A percentile compares a stretch with the other conserved stretches of the same genome.
Conservation (phyloP, 2,888 invertebrate species). For the Galerucella calmariensis region DNA sequence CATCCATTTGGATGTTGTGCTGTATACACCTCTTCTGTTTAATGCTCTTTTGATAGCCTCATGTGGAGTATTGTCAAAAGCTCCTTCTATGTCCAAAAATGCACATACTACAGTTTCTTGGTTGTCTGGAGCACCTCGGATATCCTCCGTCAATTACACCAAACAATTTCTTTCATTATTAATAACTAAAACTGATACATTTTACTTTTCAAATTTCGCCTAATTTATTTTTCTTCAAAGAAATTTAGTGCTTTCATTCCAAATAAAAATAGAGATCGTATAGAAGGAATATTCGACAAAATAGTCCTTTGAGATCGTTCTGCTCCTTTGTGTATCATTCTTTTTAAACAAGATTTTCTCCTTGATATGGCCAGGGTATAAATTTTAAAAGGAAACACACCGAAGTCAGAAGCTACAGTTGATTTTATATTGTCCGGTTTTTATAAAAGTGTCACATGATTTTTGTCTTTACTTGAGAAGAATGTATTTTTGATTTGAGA, state of each 20-base stretch:
- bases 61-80: too few species aligned
- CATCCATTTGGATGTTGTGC: too few species aligned
- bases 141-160: too few species aligned
- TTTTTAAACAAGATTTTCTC: conserved; percentile 48
- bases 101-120: too few species aligned
- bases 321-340: conserved; percentile 49
- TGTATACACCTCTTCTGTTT: too few species aligned
- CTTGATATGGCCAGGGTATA: conserved; percentile 39
- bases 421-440: conserved; percentile 26
- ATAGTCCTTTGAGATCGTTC: conserved; percentile 40
- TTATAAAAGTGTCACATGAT: conserved; percentile 1
- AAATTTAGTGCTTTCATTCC: conserved; percentile 10
- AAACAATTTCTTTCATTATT: too few species aligned
- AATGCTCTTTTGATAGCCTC: too few species aligned
- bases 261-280: conserved; percentile 39
- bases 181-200: background rate
- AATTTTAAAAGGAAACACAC: conserved; percentile 24
- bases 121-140: too few species aligned
- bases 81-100: too few species aligned
- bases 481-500: background rate
- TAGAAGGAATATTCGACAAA: conserved; percentile 34
- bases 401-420: conserved; percentile 23
- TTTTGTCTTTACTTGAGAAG: background rate
- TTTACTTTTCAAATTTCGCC: background rate
- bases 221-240: background rate